phyloP scores from a whole-genome alignment of 2,888 invertebrate genomes.

The Cotesia congregata region DNA sequence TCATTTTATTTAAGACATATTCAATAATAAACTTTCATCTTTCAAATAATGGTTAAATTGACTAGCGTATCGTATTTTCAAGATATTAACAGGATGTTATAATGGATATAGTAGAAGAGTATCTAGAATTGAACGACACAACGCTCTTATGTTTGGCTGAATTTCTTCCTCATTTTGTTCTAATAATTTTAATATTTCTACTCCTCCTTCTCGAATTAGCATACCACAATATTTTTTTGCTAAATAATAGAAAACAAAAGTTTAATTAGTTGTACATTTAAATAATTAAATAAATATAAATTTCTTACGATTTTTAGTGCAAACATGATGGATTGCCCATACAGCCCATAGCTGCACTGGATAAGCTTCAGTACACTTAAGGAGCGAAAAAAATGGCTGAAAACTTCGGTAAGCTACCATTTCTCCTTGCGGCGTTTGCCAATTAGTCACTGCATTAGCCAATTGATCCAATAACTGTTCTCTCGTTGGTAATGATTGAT shows the following conservation, averaged over 20 bases:
- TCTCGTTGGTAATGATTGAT: slow-evolving; percentile 54
- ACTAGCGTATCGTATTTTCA: slow-evolving; percentile 59
- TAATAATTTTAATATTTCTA: slow-evolving; percentile 71
- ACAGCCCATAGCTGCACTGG: slow-evolving; percentile 83
- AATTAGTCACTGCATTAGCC: slow-evolving; percentile 74
- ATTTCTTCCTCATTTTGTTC: slow-evolving; percentile 66
- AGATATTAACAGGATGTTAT: slow-evolving; percentile 54
- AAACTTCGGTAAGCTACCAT: slow-evolving; percentile 84
- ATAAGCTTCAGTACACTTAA: slow-evolving; percentile 74
- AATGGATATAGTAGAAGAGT: slow-evolving; percentile 63
- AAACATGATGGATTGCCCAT: slow-evolving; percentile 85
- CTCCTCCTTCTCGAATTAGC: slow-evolving; percentile 76
- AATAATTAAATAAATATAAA: slow-evolving; percentile 3
- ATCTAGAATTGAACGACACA: slow-evolving; percentile 67
- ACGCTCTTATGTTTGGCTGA: slow-evolving; percentile 63
- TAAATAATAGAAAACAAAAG: slow-evolving; percentile 56
- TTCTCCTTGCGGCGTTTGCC: slow-evolving; percentile 80
- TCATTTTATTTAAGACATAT: slow-evolving; percentile 22
- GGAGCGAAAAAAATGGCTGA: slow-evolving; percentile 79
- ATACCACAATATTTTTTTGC: slow-evolving; percentile 79
- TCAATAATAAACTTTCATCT: slow-evolving; percentile 33
- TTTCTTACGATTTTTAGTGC: slow-evolving; percentile 78
- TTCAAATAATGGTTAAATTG: slow-evolving; percentile 56
- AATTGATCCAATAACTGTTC: slow-evolving; percentile 61
- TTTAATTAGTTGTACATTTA: background rate